Evolutionary conservation across 2,888 invertebrate genomes (phyloP).

Genomic region (Frankliniella fusca): DNA sequence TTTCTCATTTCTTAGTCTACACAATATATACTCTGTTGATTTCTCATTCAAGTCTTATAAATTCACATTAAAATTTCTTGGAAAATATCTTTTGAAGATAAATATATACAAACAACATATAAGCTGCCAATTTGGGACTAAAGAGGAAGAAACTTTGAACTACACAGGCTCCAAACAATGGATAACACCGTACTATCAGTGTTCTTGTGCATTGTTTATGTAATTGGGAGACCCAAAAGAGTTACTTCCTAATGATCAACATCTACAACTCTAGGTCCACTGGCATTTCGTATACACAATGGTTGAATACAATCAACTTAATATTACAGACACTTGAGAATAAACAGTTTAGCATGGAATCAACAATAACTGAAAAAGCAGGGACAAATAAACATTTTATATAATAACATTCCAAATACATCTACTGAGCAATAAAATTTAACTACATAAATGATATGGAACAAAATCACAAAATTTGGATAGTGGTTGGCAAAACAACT

Average conservation of each 20-base stretch:
- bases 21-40: slow-evolving; percentile 24
- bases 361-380: slow-evolving; percentile 19
- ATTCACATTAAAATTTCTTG: slow-evolving; percentile 24
- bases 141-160: slow-evolving; percentile 6
- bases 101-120: slow-evolving; percentile 21
- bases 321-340: background rate
- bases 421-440: slow-evolving; percentile 24
- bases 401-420: slow-evolving; percentile 7
- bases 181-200: background rate
- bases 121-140: slow-evolving; percentile 15
- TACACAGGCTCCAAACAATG: background rate
- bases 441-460: slow-evolving; percentile 19
- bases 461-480: slow-evolving; percentile 24
- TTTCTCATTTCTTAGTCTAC: slow-evolving; percentile 16
- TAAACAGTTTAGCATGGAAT: slow-evolving; percentile 19
- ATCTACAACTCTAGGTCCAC: slow-evolving; percentile 15
- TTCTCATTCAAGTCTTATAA: slow-evolving; percentile 20
- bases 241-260: background rate
- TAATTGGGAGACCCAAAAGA: background rate
- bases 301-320: background rate
- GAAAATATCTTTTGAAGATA: slow-evolving; percentile 24
- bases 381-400: slow-evolving; percentile 15
- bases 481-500: background rate
- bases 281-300: slow-evolving; percentile 21
- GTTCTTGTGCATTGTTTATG: background rate